Evolutionary conservation across 1,140 invertebrate genomes (phyloP).

Genomic region (Hycleus cichorii): DNA sequence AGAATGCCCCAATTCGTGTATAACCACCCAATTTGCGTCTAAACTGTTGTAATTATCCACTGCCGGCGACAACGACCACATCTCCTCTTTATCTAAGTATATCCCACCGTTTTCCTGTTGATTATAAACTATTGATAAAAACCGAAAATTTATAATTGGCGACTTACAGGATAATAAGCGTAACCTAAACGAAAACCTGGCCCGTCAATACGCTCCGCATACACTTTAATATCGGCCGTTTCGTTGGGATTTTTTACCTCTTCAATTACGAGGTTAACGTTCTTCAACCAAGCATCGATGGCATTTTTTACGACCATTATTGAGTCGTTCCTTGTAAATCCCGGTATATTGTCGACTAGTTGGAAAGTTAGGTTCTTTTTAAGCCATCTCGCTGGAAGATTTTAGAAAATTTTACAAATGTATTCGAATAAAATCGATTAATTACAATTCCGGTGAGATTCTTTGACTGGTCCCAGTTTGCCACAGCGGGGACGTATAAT

Average conservation of each 20-base stretch:
- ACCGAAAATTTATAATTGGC: neutral
- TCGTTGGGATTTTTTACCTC: neutral
- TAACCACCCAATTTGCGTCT: constrained; percentile 62
- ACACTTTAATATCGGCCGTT: neutral
- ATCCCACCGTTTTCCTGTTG: constrained; percentile 64
- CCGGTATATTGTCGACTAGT: too few species aligned
- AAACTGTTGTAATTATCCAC: neutral
- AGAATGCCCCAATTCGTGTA: constrained; percentile 89
- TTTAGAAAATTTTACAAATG: too few species aligned
- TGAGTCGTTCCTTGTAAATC: too few species aligned
- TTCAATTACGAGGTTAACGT: neutral
- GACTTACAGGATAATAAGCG: constrained; percentile 72
- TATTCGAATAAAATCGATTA: too few species aligned
- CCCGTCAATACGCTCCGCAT: constrained; percentile 51
- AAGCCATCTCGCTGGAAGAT: too few species aligned
- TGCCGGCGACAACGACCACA: constrained; percentile 59
- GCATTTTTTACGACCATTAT: neutral
- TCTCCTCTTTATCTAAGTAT: constrained; percentile 82
- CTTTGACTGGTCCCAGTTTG: neutral
- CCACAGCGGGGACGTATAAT: constrained; percentile 3
- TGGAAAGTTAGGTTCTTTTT: too few species aligned
- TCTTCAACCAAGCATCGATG: neutral
- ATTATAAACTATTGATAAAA: neutral
- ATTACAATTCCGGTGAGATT: neutral
- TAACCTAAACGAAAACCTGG: constrained; percentile 79